Base-by-base conservation (phyloP, 1,140 invertebrate genomes). In the Trinorchestia longiramus region DNA sequence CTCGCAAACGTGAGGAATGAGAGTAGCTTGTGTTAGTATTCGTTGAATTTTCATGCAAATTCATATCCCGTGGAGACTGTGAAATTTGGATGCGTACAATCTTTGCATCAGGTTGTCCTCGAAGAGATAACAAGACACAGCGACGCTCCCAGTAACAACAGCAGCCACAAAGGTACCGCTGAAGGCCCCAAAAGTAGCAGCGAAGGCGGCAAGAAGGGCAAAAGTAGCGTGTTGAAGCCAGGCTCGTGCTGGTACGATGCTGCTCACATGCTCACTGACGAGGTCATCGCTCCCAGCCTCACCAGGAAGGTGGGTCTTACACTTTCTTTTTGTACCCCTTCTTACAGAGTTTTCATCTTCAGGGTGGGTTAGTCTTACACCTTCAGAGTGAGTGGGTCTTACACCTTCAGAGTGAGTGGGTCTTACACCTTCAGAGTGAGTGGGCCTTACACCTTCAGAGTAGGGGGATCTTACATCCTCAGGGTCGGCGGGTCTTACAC, bases 121-220 rank as follows among this genome's bases (percentile, higher is more conserved):
- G 62, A 77, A 77, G 62, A 28, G 28, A 15, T 77, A 77, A 28
- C 62, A 11, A 77, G 62, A 36, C 62, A 36, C 8, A 77, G 28
- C 28, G 97, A 97, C 96, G 97, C 97, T 41, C n/a, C 23, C 53
- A 95, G 96, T 19, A 6, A 53, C 6, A 53, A 19, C 62, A 53
- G 47, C 47, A 53, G 47, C 19, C n/a, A 96, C 96, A 42, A 88
- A 36, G 3, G 95, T 95, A 62, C 94, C 95, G 62, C 95, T 95
- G 40, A 96, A 95, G 95, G 91, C 96, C 15, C 95, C 95, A 88
- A 77, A 42, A 41, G n/a, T 87, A 6, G 43, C 95, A 45, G 77
- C 96, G 41, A 44, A 8, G 41, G 87, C 87, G 87, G 36, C 41
- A 41, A 90, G 43, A 90, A 90, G 57, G 45, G 95, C 8, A 43